phyloP scores from a whole-genome alignment of 2,113 vertebrate species.

The Serilophus lunatus region DNA sequence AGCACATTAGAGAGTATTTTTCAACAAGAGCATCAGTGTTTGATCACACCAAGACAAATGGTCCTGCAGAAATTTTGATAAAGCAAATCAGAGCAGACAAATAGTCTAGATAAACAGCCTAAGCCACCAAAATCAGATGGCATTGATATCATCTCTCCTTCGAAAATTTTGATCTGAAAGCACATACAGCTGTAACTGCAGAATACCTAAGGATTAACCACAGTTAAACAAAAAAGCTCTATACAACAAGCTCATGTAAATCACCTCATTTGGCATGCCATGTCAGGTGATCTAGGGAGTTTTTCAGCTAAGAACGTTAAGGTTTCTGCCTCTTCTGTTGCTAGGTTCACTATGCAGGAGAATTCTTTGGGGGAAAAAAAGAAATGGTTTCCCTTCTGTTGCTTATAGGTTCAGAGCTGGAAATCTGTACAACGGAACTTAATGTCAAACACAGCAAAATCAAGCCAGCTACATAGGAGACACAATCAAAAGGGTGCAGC shows the following conservation, averaged over 20 bases:
- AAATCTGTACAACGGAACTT: not conserved
- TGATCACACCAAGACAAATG: not conserved
- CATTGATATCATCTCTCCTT: not conserved
- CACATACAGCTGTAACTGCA: not conserved
- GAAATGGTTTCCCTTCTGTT: not conserved
- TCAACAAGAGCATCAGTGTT: not conserved
- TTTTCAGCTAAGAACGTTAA: not conserved
- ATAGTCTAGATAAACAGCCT: not conserved
- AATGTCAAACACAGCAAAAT: not conserved
- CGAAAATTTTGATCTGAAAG: not conserved
- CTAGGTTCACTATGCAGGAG: not conserved
- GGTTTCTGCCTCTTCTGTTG: not conserved
- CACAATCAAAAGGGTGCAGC: not conserved
- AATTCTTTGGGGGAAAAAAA: not conserved
- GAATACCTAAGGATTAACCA: not conserved
- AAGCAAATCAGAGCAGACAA: not conserved
- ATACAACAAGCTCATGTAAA: not conserved
- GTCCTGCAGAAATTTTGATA: not conserved
- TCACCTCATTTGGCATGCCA: not conserved
- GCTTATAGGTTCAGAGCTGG: not conserved
- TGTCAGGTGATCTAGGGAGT: not conserved
- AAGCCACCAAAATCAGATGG: not conserved
- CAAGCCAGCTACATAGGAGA: not conserved
- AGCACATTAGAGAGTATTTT: not conserved
- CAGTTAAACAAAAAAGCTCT: not conserved